Evolutionary conservation across 2,113 vertebrate genomes (phyloP).

Genomic region (Rostratula benghalensis): DNA sequence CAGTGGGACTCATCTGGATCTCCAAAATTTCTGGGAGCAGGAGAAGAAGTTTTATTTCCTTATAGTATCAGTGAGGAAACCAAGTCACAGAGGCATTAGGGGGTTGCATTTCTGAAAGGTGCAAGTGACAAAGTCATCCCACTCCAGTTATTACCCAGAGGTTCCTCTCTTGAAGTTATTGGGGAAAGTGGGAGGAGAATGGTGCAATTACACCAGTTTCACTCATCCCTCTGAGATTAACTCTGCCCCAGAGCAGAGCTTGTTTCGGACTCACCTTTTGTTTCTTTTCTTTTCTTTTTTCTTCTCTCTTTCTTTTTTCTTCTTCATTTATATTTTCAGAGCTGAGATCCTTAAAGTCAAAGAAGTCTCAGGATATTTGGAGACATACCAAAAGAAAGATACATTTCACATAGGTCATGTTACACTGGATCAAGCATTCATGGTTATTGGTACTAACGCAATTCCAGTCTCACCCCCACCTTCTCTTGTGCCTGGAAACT

Average conservation of each 20-base stretch:
- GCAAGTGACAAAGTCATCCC: neutral
- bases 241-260: neutral
- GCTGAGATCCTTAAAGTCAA: neutral
- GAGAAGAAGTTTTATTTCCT: neutral
- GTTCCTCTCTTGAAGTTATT: neutral
- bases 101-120: neutral
- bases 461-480: neutral
- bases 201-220: neutral
- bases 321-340: neutral
- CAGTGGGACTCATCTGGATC: neutral
- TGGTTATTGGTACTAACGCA: neutral
- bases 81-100: neutral
- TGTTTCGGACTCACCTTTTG: neutral
- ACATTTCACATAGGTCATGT: neutral
- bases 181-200: neutral
- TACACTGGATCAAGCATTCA: neutral
- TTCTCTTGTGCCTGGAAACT: neutral
- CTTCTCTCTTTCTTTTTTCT: too few relatives aligned
- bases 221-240: neutral
- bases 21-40: neutral
- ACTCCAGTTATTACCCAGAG: neutral
- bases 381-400: neutral
- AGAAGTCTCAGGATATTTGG: neutral
- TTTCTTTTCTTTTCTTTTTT: too few relatives aligned
- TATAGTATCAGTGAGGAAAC: neutral